Conservation (phyloP, 2,113 vertebrate species). For the Physeter macrocephalus region DNA sequence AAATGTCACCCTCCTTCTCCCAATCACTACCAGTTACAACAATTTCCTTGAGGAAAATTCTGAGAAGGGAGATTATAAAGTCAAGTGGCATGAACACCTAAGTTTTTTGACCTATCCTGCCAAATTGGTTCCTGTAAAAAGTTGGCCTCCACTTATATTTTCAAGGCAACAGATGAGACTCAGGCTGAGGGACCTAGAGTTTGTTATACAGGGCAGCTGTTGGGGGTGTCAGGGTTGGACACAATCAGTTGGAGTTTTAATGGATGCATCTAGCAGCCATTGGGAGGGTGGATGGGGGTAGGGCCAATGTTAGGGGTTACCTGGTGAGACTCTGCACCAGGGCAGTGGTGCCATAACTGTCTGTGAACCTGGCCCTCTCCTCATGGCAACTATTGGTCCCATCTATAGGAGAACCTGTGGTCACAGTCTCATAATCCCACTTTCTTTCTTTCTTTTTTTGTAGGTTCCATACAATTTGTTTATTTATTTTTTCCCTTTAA, state of each 20-base stretch:
- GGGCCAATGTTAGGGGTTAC: background rate
- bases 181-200: background rate
- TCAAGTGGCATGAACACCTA: background rate
- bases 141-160: background rate
- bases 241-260: background rate
- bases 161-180: background rate
- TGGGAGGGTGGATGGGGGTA: background rate
- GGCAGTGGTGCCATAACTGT: fast-evolving
- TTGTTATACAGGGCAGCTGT: background rate
- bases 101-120: background rate
- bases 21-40: background rate
- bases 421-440: background rate
- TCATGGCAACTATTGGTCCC: background rate
- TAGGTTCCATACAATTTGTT: background rate
- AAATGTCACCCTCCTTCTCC: background rate
- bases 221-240: background rate
- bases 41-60: background rate
- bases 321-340: background rate
- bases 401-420: background rate
- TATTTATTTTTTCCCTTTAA: background rate
- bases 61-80: background rate
- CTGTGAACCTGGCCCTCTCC: background rate
- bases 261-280: background rate
- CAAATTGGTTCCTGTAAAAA: background rate
- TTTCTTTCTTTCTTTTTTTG: background rate